phyloP scores from a whole-genome alignment of 2,113 vertebrate species.

The Bos javanicus region DNA sequence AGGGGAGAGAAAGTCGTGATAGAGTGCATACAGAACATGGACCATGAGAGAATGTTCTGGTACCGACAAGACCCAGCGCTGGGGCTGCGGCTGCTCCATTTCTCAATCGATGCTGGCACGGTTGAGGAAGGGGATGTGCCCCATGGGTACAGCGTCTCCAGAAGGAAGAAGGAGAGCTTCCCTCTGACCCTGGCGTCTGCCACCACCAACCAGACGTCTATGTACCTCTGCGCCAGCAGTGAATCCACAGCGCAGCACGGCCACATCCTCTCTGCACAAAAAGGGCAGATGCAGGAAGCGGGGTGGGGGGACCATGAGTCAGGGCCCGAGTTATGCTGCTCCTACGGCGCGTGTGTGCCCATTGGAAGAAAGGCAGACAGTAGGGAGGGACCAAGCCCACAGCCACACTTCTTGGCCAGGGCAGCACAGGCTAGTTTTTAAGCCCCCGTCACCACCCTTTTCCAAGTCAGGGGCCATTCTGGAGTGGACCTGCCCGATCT shows the following conservation, averaged over 20 bases:
- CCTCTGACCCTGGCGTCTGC: slow-evolving; percentile 52
- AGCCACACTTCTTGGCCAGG: accelerated
- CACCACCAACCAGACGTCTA: slow-evolving; percentile 40
- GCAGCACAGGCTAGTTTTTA: not conserved
- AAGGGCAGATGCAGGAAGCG: not conserved
- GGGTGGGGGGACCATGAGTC: not conserved
- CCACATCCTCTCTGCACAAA: slow-evolving; percentile 65
- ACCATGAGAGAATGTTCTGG: slow-evolving; percentile 13
- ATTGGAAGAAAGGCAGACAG: not conserved
- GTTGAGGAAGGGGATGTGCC: not conserved
- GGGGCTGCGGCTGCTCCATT: slow-evolving; percentile 28
- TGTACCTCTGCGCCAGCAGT: slow-evolving; percentile 66
- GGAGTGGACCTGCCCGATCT: not conserved
- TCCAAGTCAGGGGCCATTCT: not conserved
- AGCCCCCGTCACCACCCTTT: not conserved
- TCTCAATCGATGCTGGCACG: accelerated
- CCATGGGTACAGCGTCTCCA: not conserved
- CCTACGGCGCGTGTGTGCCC: accelerated
- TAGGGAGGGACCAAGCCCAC: accelerated
- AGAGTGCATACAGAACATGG: not conserved
- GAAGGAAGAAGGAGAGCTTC: accelerated
- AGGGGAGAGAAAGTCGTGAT: not conserved
- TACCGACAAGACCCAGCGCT: slow-evolving; percentile 40
- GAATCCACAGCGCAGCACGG: slow-evolving; percentile 59
- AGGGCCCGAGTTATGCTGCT: not conserved